A percentile compares a stretch with the other conserved stretches of the same genome.
phyloP scores from a whole-genome alignment of 2,797 vertebrate species.

The Moxostoma hubbsi region DNA sequence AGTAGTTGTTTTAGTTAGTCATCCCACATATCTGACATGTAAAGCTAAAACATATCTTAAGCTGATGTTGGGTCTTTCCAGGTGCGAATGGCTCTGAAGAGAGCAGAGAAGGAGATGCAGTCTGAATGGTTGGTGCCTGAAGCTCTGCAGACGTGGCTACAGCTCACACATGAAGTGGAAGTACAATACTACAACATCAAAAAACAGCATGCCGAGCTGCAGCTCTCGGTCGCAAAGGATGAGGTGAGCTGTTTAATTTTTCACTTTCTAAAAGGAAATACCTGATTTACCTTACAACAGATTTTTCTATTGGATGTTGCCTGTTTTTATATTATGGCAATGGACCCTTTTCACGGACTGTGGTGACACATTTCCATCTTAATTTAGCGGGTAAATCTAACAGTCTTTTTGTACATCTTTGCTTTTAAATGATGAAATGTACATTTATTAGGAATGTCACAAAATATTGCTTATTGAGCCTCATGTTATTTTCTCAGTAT shows the following conservation, averaged over 20 bases:
- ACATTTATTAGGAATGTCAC: too few relatives aligned
- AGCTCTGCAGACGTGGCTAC: conserved; percentile 97
- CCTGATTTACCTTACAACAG: not conserved
- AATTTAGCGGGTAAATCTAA: too few relatives aligned
- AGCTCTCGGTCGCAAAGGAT: conserved; percentile 92
- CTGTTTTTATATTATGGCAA: too few relatives aligned
- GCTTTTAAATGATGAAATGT: too few relatives aligned
- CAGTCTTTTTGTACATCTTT: too few relatives aligned
- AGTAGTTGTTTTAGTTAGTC: not conserved
- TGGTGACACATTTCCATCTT: too few relatives aligned
- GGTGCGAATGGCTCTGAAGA: conserved; percentile 97
- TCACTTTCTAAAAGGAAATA: not conserved
- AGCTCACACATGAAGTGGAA: conserved; percentile 97
- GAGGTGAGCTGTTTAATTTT: conserved; percentile 80
- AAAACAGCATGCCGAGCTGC: conserved; percentile 94
- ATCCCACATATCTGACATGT: not conserved
- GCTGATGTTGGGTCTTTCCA: conserved; percentile 58
- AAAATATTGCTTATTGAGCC: too few relatives aligned
- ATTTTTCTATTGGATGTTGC: too few relatives aligned
- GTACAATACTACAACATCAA: conserved; percentile 99
- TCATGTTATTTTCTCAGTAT: too few relatives aligned
- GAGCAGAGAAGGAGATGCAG: conserved; percentile 95
- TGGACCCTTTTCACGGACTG: too few relatives aligned
- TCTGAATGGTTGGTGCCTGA: conserved; percentile 94
- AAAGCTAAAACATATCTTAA: not conserved